Conservation (phyloP, 2,888 invertebrate species). For the Drosophila cognata region DNA sequence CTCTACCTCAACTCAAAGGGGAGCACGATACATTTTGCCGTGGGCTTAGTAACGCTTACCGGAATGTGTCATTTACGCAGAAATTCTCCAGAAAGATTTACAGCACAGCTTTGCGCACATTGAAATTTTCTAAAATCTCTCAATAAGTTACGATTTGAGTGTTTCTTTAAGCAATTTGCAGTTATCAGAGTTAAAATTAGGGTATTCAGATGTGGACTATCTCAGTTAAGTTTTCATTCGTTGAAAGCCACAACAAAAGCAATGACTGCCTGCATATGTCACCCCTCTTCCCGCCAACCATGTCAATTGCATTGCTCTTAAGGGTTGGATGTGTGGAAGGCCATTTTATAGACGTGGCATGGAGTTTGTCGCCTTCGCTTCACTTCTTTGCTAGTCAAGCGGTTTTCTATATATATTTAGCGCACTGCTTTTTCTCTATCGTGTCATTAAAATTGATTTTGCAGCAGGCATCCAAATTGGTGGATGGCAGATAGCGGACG, state of each 20-base stretch:
- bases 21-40: constrained; percentile 11
- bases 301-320: constrained; percentile 34
- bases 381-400: constrained; percentile 38
- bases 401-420: constrained; percentile 44
- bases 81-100: background rate
- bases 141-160: background rate
- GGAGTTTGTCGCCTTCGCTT: constrained; percentile 56
- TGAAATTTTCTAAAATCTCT: background rate
- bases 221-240: constrained; percentile 6
- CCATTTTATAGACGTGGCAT: constrained; percentile 65
- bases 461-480: constrained; percentile 30
- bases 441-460: constrained; percentile 80
- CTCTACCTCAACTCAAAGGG: constrained; percentile 1
- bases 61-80: background rate
- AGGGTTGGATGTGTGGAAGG: background rate
- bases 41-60: constrained; percentile 1
- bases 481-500: constrained; percentile 3
- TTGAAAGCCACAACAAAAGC: constrained; percentile 39
- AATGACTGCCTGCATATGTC: constrained; percentile 49
- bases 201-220: constrained; percentile 11
- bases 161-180: background rate
- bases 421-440: constrained; percentile 46
- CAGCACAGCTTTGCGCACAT: background rate
- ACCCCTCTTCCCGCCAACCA: background rate
- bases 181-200: background rate